Base-by-base conservation (phyloP, 2,797 vertebrate species). In the Diceros bicornis region DNA sequence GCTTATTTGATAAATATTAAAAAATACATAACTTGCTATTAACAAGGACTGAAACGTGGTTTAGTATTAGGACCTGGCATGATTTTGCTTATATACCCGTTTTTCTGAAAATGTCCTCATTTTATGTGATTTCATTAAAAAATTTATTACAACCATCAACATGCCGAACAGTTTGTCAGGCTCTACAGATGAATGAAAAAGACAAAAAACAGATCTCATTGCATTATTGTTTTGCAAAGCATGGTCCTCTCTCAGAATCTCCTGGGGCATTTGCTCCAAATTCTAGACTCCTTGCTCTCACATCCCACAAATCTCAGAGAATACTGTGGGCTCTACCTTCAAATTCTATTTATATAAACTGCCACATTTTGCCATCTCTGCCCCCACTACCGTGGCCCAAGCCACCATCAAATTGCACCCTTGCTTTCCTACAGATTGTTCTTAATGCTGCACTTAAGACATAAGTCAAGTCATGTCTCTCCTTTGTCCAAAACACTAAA, bases 111-210 rank as follows among this genome's bases (percentile, higher is more conserved):
- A 61, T 71, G 23, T 68, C 44, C 23, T 92, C 7, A 64, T 88
- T 91, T 29, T 89, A 29, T 83, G 69, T 86, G 17, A 89, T 71
- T 95, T 71, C 13, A 82, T 82, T 87, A 71, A 95, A 96, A 37
- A 64, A 71, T 57, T 84, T 92, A 78, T 27, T 23, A 64, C 93
- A 59, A 83, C 14, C 13, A n/a, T 64, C 68, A 75, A 71, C 13
- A 7, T 82, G 32, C 41, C 79, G 92, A 90, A 9, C 14, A 85
- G 25, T 72, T 21, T 66, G 32, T 93, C 21, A 81, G n/a, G 84
- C 41, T 29, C 64, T 82, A 47, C 77, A 72, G 79, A 71, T 18
- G 52, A 91, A 57, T 13, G 21, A 57, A 68, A 77, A 64, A 55
- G 47, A 81, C 34, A 75, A 57, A 77, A 68, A 89, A 1, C 21